These are phyloP conservation scores for Conchocele bisecta DNA, from an alignment of 2,888 invertebrate species.

Conservation along the genomic window DNA sequence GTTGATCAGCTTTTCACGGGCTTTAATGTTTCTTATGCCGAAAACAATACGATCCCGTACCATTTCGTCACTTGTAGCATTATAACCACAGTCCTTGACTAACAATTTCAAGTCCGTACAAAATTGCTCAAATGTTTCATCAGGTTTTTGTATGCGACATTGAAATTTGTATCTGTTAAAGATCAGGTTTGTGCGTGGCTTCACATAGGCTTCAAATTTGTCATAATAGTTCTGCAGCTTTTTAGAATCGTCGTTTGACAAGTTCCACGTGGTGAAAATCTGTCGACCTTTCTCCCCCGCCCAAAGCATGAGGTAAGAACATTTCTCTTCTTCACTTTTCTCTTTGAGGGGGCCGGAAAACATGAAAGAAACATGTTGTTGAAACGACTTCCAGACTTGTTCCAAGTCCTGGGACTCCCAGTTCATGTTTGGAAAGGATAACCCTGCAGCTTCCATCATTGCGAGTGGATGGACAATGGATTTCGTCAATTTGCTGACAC, in stretches of 20 bases:
- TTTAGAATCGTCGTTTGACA: slow-evolving; percentile 24
- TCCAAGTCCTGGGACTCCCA: slow-evolving; percentile 1
- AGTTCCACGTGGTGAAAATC: slow-evolving; percentile 32
- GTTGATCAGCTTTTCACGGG: not conserved
- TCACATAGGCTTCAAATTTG: not conserved
- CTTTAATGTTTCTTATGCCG: slow-evolving; percentile 9
- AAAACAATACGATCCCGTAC: slow-evolving; percentile 44
- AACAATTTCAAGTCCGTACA: not conserved
- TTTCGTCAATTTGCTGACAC: too few relatives aligned
- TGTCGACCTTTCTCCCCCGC: slow-evolving; percentile 42
- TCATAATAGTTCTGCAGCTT: not conserved
- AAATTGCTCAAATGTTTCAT: slow-evolving; percentile 1
- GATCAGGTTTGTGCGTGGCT: not conserved
- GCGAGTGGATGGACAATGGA: too few relatives aligned
- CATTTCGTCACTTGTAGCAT: slow-evolving; percentile 7
- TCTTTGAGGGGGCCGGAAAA: slow-evolving; percentile 33
- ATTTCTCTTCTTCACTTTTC: slow-evolving; percentile 31
- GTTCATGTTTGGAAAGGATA: not conserved
- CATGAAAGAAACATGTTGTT: slow-evolving; percentile 36
- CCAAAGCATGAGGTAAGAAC: slow-evolving; percentile 44
- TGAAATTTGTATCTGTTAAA: not conserved
- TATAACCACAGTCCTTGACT: slow-evolving; percentile 17
- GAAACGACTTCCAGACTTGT: slow-evolving; percentile 8
- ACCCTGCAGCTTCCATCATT: too few relatives aligned
- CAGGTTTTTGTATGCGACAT: not conserved